Percentiles rank a stretch among this genome's conserved stretches.
These are phyloP conservation scores for Neolamprologus kungweensis DNA, from an alignment of 2,113 vertebrate genomes.

Conservation along the genomic window DNA sequence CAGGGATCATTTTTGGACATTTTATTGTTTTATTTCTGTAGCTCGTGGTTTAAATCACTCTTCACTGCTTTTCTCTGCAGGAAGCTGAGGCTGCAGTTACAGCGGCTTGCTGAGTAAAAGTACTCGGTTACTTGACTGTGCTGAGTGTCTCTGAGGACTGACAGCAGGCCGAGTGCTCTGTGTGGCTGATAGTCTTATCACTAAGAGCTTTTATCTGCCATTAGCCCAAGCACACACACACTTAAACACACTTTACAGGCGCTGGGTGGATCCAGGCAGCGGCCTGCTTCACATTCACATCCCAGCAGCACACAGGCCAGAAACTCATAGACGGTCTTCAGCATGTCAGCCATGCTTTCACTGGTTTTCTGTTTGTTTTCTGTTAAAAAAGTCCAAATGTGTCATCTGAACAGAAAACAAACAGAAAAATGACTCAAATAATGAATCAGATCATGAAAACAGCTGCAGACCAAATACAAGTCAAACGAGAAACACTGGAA, in stretches of 20 bases:
- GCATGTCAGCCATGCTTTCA: neutral
- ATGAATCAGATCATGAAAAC: neutral
- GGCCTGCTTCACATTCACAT: neutral
- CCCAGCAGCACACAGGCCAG: neutral
- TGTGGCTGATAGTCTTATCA: constrained; percentile 16
- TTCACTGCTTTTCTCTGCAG: neutral
- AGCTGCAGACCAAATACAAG: neutral
- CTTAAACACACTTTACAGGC: neutral
- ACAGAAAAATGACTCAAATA: neutral
- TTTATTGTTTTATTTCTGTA: neutral
- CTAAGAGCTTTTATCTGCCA: constrained; percentile 42
- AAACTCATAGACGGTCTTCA: neutral
- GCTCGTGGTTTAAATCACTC: neutral
- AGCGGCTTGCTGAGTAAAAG: neutral
- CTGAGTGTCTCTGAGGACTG: neutral
- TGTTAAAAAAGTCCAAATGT: neutral
- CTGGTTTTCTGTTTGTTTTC: neutral
- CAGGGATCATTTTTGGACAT: neutral
- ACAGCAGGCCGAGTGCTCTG: constrained; percentile 2
- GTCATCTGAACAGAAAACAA: neutral
- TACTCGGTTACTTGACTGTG: neutral
- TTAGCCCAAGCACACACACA: neutral
- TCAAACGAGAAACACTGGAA: neutral
- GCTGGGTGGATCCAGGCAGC: neutral
- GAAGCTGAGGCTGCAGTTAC: neutral